Base-by-base conservation (phyloP, 2,797 vertebrate species). In the Eremophila alpestris region DNA sequence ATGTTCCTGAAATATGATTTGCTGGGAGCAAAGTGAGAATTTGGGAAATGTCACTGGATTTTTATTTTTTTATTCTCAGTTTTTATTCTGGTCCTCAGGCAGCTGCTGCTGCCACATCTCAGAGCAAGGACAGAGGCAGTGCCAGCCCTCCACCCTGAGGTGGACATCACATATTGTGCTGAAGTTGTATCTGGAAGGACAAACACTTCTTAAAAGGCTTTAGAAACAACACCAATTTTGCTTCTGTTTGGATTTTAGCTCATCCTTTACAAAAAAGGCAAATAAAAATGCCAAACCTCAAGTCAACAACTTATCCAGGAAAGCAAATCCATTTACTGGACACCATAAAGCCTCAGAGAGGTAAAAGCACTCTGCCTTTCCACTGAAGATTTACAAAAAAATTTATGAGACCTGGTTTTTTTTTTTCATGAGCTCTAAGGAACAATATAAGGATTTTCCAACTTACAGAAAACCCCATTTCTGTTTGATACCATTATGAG, bases 381-480 rank as follows among this genome's bases (percentile, higher is more conserved):
- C 32, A 23, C 1, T 45, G 23, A 86, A 86, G 26, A 52, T 46
- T n/a, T n/a, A 43, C 3, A 46, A 74, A 68, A 51, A 23, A 34
- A 38, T 22, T 60, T 55, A 73, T 63, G 34, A 85, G 70, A 77
- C 7, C 12, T 52, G 20, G 10, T 38, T 38, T 38, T 3, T 13
- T 65, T 55, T 67, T 71, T 69, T 70, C 23, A 34, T 29, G 65
- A 87, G 22, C n/a, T 62, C 29, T 59, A 60, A 52, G 65, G 58
- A 88, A 73, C 46, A 81, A 71, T 21, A 21, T 40, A 38, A 65
- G 45, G 13, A 56, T 82, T 74, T 81, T 76, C 13, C 32, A 70
- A 21, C 27, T 79, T 40, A 45, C 0, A 19, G 41, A 81, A 69
- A 59, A 17, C 0, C 2, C 8, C 3, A 32, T 4, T 38, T 68